Evolutionary conservation across 2,888 invertebrate species (phyloP), one percentile per base, ranked within the genome.

Genomic region (Caenorhabditis drosophilae): DNA sequence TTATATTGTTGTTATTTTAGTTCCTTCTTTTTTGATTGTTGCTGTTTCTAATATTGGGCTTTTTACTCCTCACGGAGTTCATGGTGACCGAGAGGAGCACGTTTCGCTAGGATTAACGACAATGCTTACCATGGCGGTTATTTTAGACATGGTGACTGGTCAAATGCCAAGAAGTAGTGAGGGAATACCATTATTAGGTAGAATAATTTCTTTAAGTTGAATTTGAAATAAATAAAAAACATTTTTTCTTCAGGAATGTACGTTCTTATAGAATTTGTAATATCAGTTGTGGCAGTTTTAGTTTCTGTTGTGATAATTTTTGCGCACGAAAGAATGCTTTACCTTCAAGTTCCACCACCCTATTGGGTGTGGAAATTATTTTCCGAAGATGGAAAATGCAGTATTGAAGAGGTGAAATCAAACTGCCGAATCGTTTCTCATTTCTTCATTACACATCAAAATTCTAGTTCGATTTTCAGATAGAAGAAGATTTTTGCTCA

Each of bases 81-180:
- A 64, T 16, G 74, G 76, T 38, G 76, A 76, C 35, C 61, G 75
- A 48, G 72, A 76, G 44, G 76, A 76, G 25, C 73, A 76, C 60
- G 74, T 72, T 22, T 74, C 73, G 0, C 50, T 76, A 16, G 76
- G 76, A 9, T 56, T 74, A n/a, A 76, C 76, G 9, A 76, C 76
- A 9, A 70, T 76, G 62, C 70, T 76, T 16, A 76, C 76, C 23
- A 76, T 76, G 76, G 70, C 73, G 18, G 76, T 76, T 34, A 76
- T 76, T 38, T 54, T 76, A 42, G 76, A 76, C 38, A 76, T 76
- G 73, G 73, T 76, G 3, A 67, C 76, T 0, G 66, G 67, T 9
- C 72, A 72, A 51, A 76, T 76, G 76, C 76, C 76, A 4, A 68
- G 72, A 40, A 74, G 73, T 58, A 50, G 58, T 16, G 76, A 73